A percentile compares a stretch with the other conserved stretches of the same genome.
Evolutionary conservation across 2,888 invertebrate species (phyloP).

Genomic region (Osedax frankpressi): DNA sequence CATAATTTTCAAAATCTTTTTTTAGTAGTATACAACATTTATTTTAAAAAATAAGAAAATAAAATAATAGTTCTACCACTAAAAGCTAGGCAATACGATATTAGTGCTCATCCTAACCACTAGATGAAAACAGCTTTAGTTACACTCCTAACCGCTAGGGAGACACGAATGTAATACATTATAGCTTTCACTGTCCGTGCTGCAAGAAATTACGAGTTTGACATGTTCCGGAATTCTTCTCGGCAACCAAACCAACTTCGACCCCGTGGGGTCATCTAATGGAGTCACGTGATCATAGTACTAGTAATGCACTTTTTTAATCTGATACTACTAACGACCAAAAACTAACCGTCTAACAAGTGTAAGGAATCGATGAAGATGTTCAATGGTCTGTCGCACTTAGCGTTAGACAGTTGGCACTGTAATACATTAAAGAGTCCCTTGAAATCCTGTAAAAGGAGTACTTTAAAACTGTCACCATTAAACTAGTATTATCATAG

Average conservation of each 20-base stretch:
- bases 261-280: slow-evolving; percentile 36
- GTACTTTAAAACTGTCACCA: too few species aligned
- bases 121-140: too few species aligned
- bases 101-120: too few species aligned
- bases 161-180: slow-evolving; percentile 8
- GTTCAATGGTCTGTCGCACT: slow-evolving; percentile 48
- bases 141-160: neutral
- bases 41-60: too few species aligned
- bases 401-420: slow-evolving; percentile 29
- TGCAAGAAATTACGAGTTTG: slow-evolving; percentile 54
- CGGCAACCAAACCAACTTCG: slow-evolving; percentile 64
- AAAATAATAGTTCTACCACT: too few species aligned
- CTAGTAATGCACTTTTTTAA: neutral
- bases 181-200: neutral
- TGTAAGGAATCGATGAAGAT: slow-evolving; percentile 67
- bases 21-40: too few species aligned
- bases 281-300: neutral
- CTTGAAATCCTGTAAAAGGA: slow-evolving; percentile 38
- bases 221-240: slow-evolving; percentile 60
- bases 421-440: slow-evolving; percentile 37
- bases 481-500: too few species aligned
- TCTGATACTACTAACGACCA: too few species aligned
- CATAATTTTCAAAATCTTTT: too few species aligned
- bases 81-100: too few species aligned
- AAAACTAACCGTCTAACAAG: slow-evolving; percentile 38